phyloP scores from a whole-genome alignment of 2,113 vertebrate genomes.

The Sinocyclocheilus grahami region DNA sequence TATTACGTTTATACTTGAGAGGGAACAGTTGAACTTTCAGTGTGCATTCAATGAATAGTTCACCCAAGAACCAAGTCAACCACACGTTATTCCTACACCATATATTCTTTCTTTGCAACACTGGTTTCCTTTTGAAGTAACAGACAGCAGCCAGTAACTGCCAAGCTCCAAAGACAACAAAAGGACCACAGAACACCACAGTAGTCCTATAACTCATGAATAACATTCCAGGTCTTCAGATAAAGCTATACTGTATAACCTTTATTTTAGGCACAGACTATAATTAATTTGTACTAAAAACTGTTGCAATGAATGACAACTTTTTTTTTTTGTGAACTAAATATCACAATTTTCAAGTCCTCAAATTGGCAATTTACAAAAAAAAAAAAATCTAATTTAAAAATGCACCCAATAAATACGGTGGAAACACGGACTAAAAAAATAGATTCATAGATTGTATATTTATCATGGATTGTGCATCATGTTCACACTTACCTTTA shows the following conservation, averaged over 20 bases:
- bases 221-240: neutral
- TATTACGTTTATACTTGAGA: too few relatives aligned
- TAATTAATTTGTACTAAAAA: too few relatives aligned
- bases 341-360: neutral
- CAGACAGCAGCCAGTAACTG: neutral
- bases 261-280: too few relatives aligned
- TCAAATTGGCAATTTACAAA: neutral
- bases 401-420: neutral
- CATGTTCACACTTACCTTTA: slow-evolving; percentile 10
- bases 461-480: too few relatives aligned
- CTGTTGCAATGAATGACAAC: too few relatives aligned
- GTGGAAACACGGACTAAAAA: neutral
- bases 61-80: too few relatives aligned
- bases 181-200: neutral
- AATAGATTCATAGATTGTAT: neutral
- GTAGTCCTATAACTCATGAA: neutral
- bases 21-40: too few relatives aligned
- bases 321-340: too few relatives aligned
- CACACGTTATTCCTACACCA: too few relatives aligned
- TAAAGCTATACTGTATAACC: too few relatives aligned
- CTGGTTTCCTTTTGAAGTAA: neutral
- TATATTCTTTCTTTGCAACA: too few relatives aligned
- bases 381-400: neutral
- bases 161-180: neutral
- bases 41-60: too few relatives aligned